Evolutionary conservation across 2,797 vertebrate species (phyloP).

Genomic region (Phrynocephalus forsythii): DNA sequence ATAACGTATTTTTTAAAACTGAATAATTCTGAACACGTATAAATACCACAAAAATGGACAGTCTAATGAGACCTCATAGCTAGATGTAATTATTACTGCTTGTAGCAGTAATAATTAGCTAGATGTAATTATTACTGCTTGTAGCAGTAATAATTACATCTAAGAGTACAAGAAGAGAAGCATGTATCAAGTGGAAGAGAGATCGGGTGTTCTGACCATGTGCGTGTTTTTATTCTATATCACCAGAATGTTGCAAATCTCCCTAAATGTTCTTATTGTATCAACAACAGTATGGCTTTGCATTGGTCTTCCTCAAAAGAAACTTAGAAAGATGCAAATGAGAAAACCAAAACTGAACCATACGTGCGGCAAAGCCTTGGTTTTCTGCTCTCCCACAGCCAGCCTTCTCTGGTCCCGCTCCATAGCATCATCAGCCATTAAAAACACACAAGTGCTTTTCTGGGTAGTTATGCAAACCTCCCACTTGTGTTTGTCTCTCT

Average conservation of each 20-base stretch:
- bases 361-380: neutral
- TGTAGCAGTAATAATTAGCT: neutral
- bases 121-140: neutral
- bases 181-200: constrained; percentile 6
- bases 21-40: no score
- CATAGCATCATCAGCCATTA: neutral
- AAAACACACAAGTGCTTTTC: neutral
- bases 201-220: neutral
- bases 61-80: neutral
- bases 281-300: neutral
- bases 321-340: neutral
- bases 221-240: neutral
- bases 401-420: neutral
- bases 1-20: no score
- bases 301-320: neutral
- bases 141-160: neutral
- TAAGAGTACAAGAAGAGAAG: neutral
- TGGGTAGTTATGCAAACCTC: constrained; percentile 6
- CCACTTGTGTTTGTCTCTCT: neutral
- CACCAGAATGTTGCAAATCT: neutral
- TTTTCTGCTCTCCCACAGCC: neutral
- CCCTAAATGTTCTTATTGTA: neutral
- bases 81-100: neutral
- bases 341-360: neutral
- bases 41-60: no score